phyloP scores from a whole-genome alignment of 2,888 invertebrate genomes.

The Oscheius sp. region DNA sequence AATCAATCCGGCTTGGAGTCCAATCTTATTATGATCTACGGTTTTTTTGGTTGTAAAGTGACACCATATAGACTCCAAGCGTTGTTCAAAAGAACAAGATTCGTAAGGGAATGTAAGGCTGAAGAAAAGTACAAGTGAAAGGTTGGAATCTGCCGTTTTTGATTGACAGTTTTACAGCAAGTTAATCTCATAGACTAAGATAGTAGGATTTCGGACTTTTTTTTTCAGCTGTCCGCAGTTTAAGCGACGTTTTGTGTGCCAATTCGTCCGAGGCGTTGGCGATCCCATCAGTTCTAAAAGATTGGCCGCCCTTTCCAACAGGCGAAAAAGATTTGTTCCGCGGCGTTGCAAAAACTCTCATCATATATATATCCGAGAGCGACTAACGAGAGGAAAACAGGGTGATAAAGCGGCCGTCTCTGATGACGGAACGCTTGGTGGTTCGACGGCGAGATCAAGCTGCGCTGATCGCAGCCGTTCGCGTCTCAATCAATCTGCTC shows the following conservation, averaged over 20 bases:
- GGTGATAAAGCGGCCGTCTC: conserved; percentile 7
- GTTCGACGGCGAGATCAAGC: conserved; percentile 27
- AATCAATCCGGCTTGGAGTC: too few relatives aligned
- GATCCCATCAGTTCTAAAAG: background rate
- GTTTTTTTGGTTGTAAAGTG: too few relatives aligned
- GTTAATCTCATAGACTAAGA: too few relatives aligned
- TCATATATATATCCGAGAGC: background rate
- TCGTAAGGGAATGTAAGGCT: background rate
- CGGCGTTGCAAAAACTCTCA: background rate
- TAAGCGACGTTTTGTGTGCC: conserved; percentile 3
- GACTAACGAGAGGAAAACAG: conserved; percentile 18
- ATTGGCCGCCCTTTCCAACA: background rate
- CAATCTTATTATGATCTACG: too few relatives aligned
- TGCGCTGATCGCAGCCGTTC: conserved; percentile 29
- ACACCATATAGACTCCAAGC: too few relatives aligned
- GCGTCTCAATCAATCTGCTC: conserved; percentile 28
- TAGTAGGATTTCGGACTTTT: background rate
- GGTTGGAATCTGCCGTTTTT: too few relatives aligned
- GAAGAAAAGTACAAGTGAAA: too few relatives aligned
- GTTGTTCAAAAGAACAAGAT: background rate
- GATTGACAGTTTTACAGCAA: background rate
- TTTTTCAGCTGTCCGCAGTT: background rate
- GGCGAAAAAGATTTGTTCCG: conserved; percentile 1
- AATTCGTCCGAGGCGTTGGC: conserved; percentile 4
- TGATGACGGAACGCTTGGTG: conserved; percentile 20